Evolutionary conservation across 1,140 invertebrate species (phyloP), one percentile per base, ranked within the genome.

Genomic region (Penaeus chinensis): DNA sequence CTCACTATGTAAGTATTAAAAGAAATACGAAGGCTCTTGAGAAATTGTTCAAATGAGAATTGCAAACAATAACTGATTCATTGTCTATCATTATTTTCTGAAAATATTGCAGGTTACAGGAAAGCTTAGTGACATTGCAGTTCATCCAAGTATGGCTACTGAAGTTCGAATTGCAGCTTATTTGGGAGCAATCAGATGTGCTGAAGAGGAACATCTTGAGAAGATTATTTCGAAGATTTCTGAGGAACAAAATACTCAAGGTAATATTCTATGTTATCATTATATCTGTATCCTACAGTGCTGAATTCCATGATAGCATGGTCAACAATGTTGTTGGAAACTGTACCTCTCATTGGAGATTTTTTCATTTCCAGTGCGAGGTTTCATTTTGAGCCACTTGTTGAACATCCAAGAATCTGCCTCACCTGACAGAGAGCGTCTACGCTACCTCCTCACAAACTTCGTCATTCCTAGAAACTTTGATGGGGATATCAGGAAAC

Each of bases 341-440:
- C 24, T 32, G n/a, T 74, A 18, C 32, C 18, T 32, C 37, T 27
- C 27, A 74, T 3, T 74, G 20, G 20, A 32, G 20, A 54, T n/a
- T 76, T 18, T 60, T 22, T 83, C 19, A 32, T 7, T 87, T 87
- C 81, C 80, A 87, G 86, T 81, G 37, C 80, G 86, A 69, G 86
- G 86, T 10, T 87, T 87, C 81, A 83, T 87, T 62, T 27, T 87
- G 37, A 87, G 86, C 27, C 86, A 87, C 54, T 37, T 87, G 47
- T 22, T 60, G 24, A 83, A 82, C 62, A n/a, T 78, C 42, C 86
- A 87, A 62, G 22, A 78, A 32, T 63, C 86, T n/a, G 47, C 81
- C 42, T 37, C 86, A 2, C 86, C 86, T 65, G 32, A 87, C 27
- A 87, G 78, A 60, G 60, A 82, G 19, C 47, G n/a, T 22, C 80